Evolutionary conservation across 23 tunicate genomes (phyloP), one percentile per base, ranked within the genome.

Genomic region (Oikopleura albicans): DNA sequence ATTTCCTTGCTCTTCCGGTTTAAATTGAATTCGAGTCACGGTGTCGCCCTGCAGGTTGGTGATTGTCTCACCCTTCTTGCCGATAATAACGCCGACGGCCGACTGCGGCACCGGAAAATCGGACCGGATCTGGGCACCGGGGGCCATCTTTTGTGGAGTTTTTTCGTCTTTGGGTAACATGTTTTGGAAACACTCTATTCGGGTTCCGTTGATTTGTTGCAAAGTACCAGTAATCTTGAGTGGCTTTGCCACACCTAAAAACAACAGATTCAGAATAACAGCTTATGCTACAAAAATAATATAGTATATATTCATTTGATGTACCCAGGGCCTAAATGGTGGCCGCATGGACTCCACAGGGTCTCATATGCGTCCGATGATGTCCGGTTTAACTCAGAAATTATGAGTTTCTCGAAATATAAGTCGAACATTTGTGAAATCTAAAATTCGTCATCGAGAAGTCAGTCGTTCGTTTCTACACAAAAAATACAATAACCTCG

Each of bases 61-160:
- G 31, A 71, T 71, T 2, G 79, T 71, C 37, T 71, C 79, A 12
- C 79, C 79, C 35, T 71, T 71, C 37, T 71, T 71, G 2, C 79
- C 79, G 31, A 71, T 71, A 71, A 71, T 71, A 16, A 71, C 79
- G 4, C 79, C 79, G 37, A 71, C 79, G 31, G 79, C 79, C 4
- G 37, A 34, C 37, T 71, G 79, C 2, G 79, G 79, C 27, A 71
- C 79, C 4, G 79, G 79, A 37, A 71, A 71, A 16, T 71, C 79
- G 37, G 34, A 12, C 31, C 35, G 27, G 33, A 71, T 37, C 31
- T 71, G 79, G 33, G 34, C 79, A 4, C 79, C 79, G 31, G 79
- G 79, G 35, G 79, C 79, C 34, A 71, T 16, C 37, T 71, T 71
- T 4, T 16, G 34, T 29, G 79, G 34, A 71, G 79, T 71, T 71